phyloP scores from a whole-genome alignment of 2,797 vertebrate genomes.

The Sternotherus odoratus region DNA sequence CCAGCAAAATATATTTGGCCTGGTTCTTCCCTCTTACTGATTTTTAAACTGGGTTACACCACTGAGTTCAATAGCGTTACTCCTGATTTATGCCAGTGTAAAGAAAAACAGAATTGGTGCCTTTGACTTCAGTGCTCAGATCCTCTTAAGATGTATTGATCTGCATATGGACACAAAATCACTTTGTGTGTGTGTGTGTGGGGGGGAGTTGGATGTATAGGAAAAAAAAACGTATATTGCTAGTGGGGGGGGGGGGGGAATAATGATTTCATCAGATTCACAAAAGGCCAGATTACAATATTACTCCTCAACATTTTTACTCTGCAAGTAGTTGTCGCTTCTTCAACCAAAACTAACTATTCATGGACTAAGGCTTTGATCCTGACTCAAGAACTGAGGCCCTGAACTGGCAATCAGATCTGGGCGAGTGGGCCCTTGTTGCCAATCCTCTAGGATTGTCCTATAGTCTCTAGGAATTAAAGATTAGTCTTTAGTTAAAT shows the following conservation, averaged over 20 bases:
- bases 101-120: neutral
- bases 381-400: neutral
- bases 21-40: no score
- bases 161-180: neutral
- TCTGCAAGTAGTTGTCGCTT: neutral
- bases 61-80: no score
- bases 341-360: fast-evolving
- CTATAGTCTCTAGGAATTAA: neutral
- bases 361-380: neutral
- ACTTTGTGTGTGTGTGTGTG: neutral
- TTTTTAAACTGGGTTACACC: no score
- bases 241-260: neutral
- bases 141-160: neutral
- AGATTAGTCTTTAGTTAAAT: neutral
- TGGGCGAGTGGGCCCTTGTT: neutral
- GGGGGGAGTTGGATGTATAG: neutral
- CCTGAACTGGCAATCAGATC: neutral
- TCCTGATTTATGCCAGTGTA: neutral
- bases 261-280: neutral
- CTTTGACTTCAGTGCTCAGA: neutral
- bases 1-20: no score
- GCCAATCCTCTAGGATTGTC: no score
- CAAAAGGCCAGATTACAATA: neutral
- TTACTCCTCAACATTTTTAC: neutral
- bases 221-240: neutral